Evolutionary conservation across 2,113 vertebrate genomes (phyloP).

Genomic region (Brachyistius frenatus): DNA sequence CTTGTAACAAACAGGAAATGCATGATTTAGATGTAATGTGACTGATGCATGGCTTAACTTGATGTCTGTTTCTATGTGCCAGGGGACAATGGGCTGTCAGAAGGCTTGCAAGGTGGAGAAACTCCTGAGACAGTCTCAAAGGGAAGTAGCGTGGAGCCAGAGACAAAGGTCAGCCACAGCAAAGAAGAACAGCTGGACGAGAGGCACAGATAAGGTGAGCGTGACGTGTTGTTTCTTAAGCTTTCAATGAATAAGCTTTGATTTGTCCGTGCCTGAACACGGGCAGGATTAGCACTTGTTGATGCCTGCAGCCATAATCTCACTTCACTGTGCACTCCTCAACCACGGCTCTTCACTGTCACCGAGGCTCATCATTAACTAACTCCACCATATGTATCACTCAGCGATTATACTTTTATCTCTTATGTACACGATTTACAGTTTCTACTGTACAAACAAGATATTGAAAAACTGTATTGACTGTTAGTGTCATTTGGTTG

Average conservation of each 20-base stretch:
- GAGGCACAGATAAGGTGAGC: conserved; percentile 80
- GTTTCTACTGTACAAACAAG: conserved; percentile 2
- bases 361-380: conserved; percentile 41
- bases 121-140: conserved; percentile 80
- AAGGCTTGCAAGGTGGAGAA: conserved; percentile 76
- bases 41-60: conserved; percentile 35
- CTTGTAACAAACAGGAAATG: conserved; percentile 44
- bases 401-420: conserved; percentile 6
- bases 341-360: conserved; percentile 35
- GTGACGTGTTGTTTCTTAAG: conserved; percentile 31
- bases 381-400: conserved; percentile 30
- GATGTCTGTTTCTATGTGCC: conserved; percentile 39
- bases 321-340: conserved; percentile 44
- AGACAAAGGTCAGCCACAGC: conserved; percentile 76
- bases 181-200: conserved; percentile 67
- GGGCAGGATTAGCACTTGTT: conserved; percentile 54
- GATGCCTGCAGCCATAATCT: conserved; percentile 62
- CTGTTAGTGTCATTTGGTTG: conserved; percentile 10
- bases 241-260: conserved; percentile 51
- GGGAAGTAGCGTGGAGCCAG: conserved; percentile 81
- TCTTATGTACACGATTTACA: conserved; percentile 7
- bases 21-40: conserved; percentile 34
- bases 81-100: conserved; percentile 82
- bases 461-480: not conserved
- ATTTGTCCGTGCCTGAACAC: conserved; percentile 42